Percentiles rank a stretch among this genome's conserved stretches.
phyloP scores from a whole-genome alignment of 2,113 vertebrate genomes.

The Cebidichthys violaceus region DNA sequence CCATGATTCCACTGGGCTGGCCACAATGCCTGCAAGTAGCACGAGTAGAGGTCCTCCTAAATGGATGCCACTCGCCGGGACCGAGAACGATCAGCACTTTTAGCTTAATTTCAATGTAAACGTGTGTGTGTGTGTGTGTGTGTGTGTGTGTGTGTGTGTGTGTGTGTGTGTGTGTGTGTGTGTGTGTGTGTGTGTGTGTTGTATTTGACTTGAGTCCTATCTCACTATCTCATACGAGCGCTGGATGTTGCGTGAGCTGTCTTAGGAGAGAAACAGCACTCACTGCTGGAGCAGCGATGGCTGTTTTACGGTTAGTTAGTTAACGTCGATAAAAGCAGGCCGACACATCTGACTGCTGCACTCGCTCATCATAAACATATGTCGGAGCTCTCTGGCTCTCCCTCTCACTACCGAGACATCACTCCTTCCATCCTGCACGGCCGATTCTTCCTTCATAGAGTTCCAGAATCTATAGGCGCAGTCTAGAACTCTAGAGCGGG shows the following conservation, averaged over 20 bases:
- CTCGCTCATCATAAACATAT: conserved; percentile 55
- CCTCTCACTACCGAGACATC: conserved; percentile 11
- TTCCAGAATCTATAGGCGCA: conserved; percentile 30
- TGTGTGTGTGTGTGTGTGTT: conserved; percentile 8
- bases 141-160: conserved; percentile 7
- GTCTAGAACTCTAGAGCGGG: not conserved
- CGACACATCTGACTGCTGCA: conserved; percentile 56
- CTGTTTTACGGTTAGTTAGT: conserved; percentile 64
- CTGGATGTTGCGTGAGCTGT: conserved; percentile 45
- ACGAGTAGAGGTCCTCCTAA: not conserved
- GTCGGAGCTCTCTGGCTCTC: conserved; percentile 18
- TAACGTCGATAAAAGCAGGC: conserved; percentile 54
- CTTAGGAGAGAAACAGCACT: conserved; percentile 43
- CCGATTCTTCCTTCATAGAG: conserved; percentile 42
- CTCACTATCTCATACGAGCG: conserved; percentile 15
- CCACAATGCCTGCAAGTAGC: not conserved
- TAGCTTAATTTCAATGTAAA: not conserved
- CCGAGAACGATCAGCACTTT: not conserved
- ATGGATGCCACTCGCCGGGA: not conserved
- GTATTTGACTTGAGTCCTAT: conserved; percentile 17
- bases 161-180: conserved; percentile 9
- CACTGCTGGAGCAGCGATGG: conserved; percentile 45
- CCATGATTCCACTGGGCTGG: conserved; percentile 29
- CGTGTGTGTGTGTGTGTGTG: not conserved
- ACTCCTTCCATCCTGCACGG: conserved; percentile 46